A percentile compares a stretch with the other conserved stretches of the same genome.
Evolutionary conservation across 2,888 invertebrate species (phyloP).

Genomic region (Orthosia incerta): DNA sequence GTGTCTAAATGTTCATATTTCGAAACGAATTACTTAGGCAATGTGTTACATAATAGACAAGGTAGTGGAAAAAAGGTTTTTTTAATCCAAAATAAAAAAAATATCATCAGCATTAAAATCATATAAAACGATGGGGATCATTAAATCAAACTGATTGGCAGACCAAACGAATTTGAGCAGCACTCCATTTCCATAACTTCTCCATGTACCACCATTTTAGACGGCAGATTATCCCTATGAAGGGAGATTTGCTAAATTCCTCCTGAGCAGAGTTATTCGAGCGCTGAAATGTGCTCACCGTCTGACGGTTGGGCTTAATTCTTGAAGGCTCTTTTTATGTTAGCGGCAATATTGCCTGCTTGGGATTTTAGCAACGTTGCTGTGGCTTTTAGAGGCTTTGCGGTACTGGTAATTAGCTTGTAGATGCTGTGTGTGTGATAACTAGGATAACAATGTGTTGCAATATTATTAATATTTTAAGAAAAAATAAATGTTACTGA

Average conservation of each 20-base stretch:
- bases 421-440: not conserved
- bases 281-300: constrained; percentile 54
- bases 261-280: constrained; percentile 51
- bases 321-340: constrained; percentile 51
- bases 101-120: too few species aligned
- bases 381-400: constrained; percentile 19
- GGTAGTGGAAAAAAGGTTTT: too few species aligned
- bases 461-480: not conserved
- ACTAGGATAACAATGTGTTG: too few species aligned
- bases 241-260: constrained; percentile 60
- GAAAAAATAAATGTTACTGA: too few species aligned
- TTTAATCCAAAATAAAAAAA: too few species aligned
- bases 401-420: constrained; percentile 26
- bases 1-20: too few species aligned
- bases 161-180: not conserved
- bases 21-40: too few species aligned
- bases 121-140: too few species aligned
- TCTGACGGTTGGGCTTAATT: constrained; percentile 54
- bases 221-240: constrained; percentile 59
- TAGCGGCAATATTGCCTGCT: constrained; percentile 34
- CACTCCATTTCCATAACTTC: constrained; percentile 40
- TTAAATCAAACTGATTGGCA: not conserved
- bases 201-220: constrained; percentile 40
- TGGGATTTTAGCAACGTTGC: constrained; percentile 15
- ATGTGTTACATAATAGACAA: too few species aligned